A percentile compares a stretch with the other conserved stretches of the same genome.
These are phyloP conservation scores for Crocuta crocuta DNA, from an alignment of 2,113 vertebrate genomes.

Conservation along the genomic window DNA sequence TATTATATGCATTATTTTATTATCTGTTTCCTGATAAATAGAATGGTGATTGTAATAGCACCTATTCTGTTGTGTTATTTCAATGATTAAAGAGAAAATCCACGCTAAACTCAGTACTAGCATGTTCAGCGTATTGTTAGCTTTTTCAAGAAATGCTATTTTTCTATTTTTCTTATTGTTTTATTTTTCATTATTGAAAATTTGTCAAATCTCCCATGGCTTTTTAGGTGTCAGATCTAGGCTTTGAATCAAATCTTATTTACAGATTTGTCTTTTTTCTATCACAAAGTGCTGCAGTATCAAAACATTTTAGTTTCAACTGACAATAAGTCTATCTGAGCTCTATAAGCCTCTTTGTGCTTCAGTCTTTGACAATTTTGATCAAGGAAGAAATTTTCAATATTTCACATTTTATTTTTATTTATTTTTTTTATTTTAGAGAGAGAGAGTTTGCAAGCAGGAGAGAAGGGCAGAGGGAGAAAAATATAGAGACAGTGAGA, in stretches of 20 bases:
- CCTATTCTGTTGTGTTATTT: not conserved
- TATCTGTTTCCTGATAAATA: not conserved
- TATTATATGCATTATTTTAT: not conserved
- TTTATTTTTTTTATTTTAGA: no score
- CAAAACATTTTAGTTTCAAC: constrained; percentile 10
- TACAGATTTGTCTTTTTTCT: not conserved
- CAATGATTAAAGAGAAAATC: not conserved
- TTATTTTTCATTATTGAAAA: constrained; percentile 9
- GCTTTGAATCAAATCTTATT: not conserved
- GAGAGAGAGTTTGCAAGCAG: no score
- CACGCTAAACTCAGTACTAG: not conserved
- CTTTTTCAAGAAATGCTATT: not conserved
- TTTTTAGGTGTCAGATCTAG: not conserved
- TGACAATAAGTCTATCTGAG: not conserved
- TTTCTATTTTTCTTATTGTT: not conserved
- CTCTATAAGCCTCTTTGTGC: not conserved
- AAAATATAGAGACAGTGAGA: no score
- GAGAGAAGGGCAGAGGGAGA: no score
- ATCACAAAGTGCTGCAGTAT: not conserved
- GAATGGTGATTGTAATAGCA: not conserved
- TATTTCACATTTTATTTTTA: not conserved
- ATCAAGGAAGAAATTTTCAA: not conserved
- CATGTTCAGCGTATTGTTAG: not conserved
- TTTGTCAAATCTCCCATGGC: not conserved
- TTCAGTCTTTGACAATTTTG: not conserved